Evolutionary conservation across 2,113 vertebrate species (phyloP), one percentile per base, ranked within the genome.

Genomic region (Lathamus discolor): DNA sequence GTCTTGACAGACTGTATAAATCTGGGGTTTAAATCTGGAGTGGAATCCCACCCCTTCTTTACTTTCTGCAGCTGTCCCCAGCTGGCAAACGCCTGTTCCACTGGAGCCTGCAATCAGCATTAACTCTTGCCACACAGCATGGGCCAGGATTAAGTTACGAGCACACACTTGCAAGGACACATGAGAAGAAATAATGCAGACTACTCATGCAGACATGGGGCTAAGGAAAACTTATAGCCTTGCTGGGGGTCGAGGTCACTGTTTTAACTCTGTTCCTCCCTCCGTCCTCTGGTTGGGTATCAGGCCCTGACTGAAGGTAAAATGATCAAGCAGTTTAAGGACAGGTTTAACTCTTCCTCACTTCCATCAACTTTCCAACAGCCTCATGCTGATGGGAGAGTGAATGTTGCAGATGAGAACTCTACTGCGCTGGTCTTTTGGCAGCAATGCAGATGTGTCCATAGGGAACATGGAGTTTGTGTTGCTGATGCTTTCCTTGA

Each of bases 11-110:
- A 25, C 44, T 48, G 33, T 43, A 64, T 17, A 29, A 78, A 82
- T 62, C 41, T 51, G 46, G 17, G 28, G 0, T 17, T 92, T 94
- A 70, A 39, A 81, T 59, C 46, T 72, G 64, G 11, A 39, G 76
- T 7, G 51, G 83, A 93, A 92, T 94, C 88, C 55, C 86, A 86
- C 16, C 69, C 69, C 77, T 81, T 68, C 23, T 78, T 49, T 63
- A 17, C 83, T 70, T 41, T 59, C 68, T 61, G 86, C 96, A 97
- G 95, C 96, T 97, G 96, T 91, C 87, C 70, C 79, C 46, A 16
- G 90, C 28, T 55, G 8, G 70, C 25, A 9, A 5, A 31, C 1
- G 61, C 72, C 72, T 91, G 84, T 91, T 81, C 63, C 28, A 3
- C 52, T 1, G 0, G 37, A 79, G 79, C 62, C 84, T 33, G 51